Percentiles rank a stretch among this genome's conserved stretches.
These are phyloP conservation scores for Melikaiella ostensackeni DNA, from an alignment of 2,888 invertebrate species.

Conservation along the genomic window DNA sequence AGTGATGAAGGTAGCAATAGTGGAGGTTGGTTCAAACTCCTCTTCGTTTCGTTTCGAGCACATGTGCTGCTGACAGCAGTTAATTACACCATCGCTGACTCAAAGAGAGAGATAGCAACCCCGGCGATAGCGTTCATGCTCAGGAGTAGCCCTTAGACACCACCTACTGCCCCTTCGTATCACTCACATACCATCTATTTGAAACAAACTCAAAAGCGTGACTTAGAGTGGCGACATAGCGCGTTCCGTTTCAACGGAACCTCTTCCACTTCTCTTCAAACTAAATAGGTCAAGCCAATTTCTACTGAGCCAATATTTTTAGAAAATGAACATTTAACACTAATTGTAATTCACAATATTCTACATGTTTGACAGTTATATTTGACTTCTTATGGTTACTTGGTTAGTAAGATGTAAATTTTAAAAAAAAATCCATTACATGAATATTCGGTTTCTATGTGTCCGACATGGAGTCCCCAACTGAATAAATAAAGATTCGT, in stretches of 20 bases:
- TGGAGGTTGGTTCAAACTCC: conserved; percentile 22
- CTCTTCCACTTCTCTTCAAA: conserved; percentile 2
- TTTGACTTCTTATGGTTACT: not conserved
- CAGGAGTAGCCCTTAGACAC: conserved; percentile 6
- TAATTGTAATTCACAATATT: not conserved
- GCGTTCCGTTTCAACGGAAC: not conserved
- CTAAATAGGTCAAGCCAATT: conserved; percentile 18
- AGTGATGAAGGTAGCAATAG: conserved; percentile 21
- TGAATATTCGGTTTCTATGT: no score
- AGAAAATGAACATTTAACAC: not conserved
- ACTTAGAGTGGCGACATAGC: conserved; percentile 1
- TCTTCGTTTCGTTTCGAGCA: conserved; percentile 51
- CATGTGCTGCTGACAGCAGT: conserved; percentile 66
- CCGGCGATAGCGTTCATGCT: conserved; percentile 17
- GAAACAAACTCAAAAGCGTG: conserved; percentile 31
- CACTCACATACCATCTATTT: conserved; percentile 29
- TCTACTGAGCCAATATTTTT: not conserved
- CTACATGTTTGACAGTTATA: no score
- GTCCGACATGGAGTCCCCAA: no score
- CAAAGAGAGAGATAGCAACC: conserved; percentile 48
- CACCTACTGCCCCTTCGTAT: conserved; percentile 20
- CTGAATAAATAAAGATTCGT: no score
- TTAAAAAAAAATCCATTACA: no score
- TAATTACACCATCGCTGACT: conserved; percentile 61
- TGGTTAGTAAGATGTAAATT: no score